These are phyloP conservation scores for Chrysomela aeneicollis DNA, from an alignment of 2,888 invertebrate genomes.

Conservation along the genomic window DNA sequence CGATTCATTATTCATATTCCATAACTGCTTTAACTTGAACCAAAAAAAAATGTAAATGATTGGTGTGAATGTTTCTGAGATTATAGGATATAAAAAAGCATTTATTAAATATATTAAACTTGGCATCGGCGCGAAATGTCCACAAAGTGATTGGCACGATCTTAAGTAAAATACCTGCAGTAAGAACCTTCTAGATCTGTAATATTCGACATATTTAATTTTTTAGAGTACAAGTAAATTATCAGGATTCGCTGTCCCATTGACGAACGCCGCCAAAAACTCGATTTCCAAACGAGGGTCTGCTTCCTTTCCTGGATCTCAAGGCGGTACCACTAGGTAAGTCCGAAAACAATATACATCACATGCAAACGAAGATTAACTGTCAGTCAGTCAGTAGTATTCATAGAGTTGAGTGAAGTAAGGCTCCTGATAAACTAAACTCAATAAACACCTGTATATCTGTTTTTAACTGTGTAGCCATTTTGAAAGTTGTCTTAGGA, in stretches of 20 bases:
- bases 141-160: too few relatives aligned
- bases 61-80: too few relatives aligned
- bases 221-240: slow-evolving; percentile 58
- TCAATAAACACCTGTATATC: slow-evolving; percentile 5
- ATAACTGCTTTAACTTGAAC: too few relatives aligned
- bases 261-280: slow-evolving; percentile 57
- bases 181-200: too few relatives aligned
- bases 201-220: slow-evolving; percentile 28
- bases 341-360: slow-evolving; percentile 20
- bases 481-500: slow-evolving; percentile 44
- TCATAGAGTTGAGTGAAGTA: slow-evolving; percentile 15
- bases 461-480: slow-evolving; percentile 47
- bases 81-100: too few relatives aligned
- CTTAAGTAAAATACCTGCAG: too few relatives aligned
- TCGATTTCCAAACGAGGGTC: slow-evolving; percentile 58
- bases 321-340: slow-evolving; percentile 58
- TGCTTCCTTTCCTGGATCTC: slow-evolving; percentile 54
- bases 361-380: background rate
- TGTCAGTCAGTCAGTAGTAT: slow-evolving; percentile 1
- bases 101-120: too few relatives aligned
- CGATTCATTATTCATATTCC: too few relatives aligned
- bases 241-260: slow-evolving; percentile 57
- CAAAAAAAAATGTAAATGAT: too few relatives aligned
- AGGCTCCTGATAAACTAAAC: slow-evolving; percentile 6
- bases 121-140: too few relatives aligned